Evolutionary conservation across 2,888 invertebrate species (phyloP).

Genomic region (Perdita meconis): DNA sequence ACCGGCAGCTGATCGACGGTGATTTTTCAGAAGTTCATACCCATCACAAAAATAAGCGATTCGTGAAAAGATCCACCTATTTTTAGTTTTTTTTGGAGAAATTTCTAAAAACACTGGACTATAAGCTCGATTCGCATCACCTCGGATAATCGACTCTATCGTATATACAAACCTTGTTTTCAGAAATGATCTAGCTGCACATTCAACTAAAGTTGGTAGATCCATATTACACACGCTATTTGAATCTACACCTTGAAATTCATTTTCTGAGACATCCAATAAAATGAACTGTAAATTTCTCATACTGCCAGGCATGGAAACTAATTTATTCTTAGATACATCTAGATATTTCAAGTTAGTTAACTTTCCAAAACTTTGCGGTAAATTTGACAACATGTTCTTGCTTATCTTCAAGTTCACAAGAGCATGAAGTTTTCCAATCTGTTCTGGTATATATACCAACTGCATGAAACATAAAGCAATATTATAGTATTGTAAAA

Average conservation of each 20-base stretch:
- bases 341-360: constrained; percentile 85
- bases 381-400: constrained; percentile 87
- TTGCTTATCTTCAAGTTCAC: constrained; percentile 88
- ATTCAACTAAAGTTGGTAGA: constrained; percentile 86
- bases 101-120: no score
- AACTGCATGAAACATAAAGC: constrained; percentile 65
- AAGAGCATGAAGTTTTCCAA: constrained; percentile 88
- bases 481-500: not conserved
- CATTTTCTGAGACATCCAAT: constrained; percentile 87
- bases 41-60: no score
- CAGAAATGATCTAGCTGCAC: constrained; percentile 86
- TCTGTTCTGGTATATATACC: constrained; percentile 86
- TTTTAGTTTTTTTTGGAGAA: no score
- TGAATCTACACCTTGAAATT: constrained; percentile 81
- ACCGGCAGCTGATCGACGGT: no score
- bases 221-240: constrained; percentile 77
- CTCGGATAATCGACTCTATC: no score
- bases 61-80: no score
- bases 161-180: constrained; percentile 80
- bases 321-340: constrained; percentile 86
- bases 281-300: constrained; percentile 85
- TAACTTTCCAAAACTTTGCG: constrained; percentile 88
- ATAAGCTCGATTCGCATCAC: no score
- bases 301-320: constrained; percentile 87
- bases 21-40: no score